Base-by-base conservation (phyloP, 2,888 invertebrate species). In the Hypercompe scribonia region DNA sequence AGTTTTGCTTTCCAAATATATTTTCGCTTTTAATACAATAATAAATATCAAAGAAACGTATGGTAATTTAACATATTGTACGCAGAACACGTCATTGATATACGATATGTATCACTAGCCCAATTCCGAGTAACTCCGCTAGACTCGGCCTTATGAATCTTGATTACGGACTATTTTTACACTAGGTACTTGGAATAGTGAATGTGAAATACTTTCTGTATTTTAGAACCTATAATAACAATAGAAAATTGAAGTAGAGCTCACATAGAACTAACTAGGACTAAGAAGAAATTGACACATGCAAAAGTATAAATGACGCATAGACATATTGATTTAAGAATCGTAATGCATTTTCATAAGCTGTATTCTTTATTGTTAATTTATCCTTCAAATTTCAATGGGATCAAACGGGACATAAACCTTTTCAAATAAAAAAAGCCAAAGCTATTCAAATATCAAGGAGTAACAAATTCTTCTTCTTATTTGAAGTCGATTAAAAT, bases 21-120 rank as follows among this genome's bases (percentile, higher is more conserved):
- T n/a, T n/a, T n/a, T n/a, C 24, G 3, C 3, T 24, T 24, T 11
- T 50, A n/a, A 24, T 50, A 50, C n/a, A 4, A 11, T 28, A 58
- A 58, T 58, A 58, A 28, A 58, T 61, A 31, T 31, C 5, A 31
- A 18, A 31, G 31, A 31, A 31, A 31, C 7, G 31, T 31, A 61
- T 7, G 61, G 31, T 28, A 61, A 61, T 61, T 18, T 31, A 31
- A 28, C 21, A 31, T 7, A 1, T 61, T 61, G 61, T 61, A 61
- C 61, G 15, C 61, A 61, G 61, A 28, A 31, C 70, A 80, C 66
- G 70, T 78, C 58, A 71, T 33, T 54, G 42, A 75, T 68, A 65
- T 24, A 68, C 65, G 70, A 74, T 64, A 64, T 75, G 78, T 75
- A 64, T 72, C 72, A 71, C 67, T 81, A 71, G 67, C 75, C 78